Evolutionary conservation across 2,888 invertebrate genomes (phyloP).

Genomic region (Nematopogon swammerdamellus): DNA sequence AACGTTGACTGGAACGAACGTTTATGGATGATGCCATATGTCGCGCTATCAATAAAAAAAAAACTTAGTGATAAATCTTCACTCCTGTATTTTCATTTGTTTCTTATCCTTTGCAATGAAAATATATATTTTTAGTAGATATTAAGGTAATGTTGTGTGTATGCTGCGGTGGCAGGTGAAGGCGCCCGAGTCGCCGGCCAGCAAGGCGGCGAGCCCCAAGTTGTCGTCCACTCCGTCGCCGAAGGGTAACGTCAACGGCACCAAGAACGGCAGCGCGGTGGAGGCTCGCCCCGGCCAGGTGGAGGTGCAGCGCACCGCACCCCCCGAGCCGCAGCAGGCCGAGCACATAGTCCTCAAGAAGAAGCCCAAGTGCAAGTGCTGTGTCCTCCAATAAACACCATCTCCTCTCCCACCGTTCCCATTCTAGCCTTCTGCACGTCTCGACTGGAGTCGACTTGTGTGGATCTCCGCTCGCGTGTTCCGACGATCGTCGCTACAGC

Average conservation of each 20-base stretch:
- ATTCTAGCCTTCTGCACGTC: background rate
- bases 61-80: too few relatives aligned
- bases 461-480: too few relatives aligned
- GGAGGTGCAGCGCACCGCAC: conserved; percentile 71
- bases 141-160: too few relatives aligned
- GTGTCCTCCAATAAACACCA: conserved; percentile 79
- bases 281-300: conserved; percentile 50
- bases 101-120: too few relatives aligned
- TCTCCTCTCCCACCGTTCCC: background rate
- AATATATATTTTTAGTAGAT: too few relatives aligned
- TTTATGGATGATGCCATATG: too few relatives aligned
- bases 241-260: conserved; percentile 35
- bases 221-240: conserved; percentile 33
- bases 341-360: conserved; percentile 92
- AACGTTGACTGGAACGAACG: too few relatives aligned
- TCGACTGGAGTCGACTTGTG: background rate
- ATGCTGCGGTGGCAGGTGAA: conserved; percentile 23
- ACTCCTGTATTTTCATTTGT: too few relatives aligned
- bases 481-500: too few relatives aligned
- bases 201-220: conserved; percentile 29
- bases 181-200: conserved; percentile 37
- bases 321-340: conserved; percentile 77
- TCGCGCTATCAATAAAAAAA: too few relatives aligned
- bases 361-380: conserved; percentile 94
- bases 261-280: conserved; percentile 43